Conservation (phyloP, 2,113 vertebrate genomes). For the Abramis brama region DNA sequence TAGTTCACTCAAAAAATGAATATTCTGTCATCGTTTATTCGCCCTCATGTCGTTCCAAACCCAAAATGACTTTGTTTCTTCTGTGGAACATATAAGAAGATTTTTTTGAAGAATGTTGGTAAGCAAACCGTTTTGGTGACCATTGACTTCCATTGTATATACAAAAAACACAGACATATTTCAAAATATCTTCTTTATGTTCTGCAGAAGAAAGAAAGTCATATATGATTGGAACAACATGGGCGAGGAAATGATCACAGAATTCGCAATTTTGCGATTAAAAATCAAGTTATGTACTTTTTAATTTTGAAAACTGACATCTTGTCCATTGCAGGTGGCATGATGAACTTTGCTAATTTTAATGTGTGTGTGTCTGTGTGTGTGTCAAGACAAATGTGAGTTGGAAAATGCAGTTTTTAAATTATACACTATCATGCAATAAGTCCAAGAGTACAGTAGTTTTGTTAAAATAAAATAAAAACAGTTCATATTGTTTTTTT, state of each 20-base stretch:
- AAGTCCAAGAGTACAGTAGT: background rate
- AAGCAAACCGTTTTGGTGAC: background rate
- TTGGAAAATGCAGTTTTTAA: background rate
- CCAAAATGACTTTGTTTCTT: background rate
- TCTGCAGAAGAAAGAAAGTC: background rate
- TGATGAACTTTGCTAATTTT: background rate
- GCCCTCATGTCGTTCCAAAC: background rate
- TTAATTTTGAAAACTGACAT: too few relatives aligned
- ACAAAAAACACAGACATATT: background rate
- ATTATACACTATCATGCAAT: background rate
- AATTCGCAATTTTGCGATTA: too few relatives aligned
- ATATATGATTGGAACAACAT: background rate
- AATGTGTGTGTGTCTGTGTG: background rate
- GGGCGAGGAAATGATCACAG: background rate
- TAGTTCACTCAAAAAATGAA: background rate
- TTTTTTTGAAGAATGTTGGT: background rate
- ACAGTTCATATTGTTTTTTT: background rate
- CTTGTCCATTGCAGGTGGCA: too few relatives aligned
- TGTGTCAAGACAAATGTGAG: background rate
- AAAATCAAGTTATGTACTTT: too few relatives aligned
- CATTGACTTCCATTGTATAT: background rate
- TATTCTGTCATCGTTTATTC: background rate
- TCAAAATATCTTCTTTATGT: background rate
- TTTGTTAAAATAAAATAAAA: too few relatives aligned
- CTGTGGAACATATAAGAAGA: background rate